Conservation (phyloP, 2,113 vertebrate genomes). For the Heterotis niloticus region DNA sequence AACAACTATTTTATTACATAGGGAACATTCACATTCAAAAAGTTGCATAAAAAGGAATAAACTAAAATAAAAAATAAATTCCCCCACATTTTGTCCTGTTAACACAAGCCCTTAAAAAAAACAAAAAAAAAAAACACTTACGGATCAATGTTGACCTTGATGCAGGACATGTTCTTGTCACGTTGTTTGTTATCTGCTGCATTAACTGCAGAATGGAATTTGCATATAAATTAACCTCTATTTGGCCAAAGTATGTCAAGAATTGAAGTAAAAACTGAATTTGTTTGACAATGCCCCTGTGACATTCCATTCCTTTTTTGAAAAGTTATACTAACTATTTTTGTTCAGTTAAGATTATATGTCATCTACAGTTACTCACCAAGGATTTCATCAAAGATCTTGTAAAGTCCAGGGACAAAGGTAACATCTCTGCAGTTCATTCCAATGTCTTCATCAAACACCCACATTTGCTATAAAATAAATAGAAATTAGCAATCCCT, state of each 20-base stretch:
- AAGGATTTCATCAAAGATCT: constrained; percentile 98
- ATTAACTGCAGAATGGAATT: constrained; percentile 70
- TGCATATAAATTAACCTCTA: background rate
- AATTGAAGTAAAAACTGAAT: background rate
- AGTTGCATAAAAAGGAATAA: too few relatives aligned
- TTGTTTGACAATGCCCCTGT: background rate
- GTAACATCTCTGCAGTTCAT: constrained; percentile 87
- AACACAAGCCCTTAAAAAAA: background rate
- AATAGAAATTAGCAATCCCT: background rate
- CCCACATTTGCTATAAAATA: constrained; percentile 88
- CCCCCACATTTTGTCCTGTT: too few relatives aligned
- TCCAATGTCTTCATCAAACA: constrained; percentile 81
- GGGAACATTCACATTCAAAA: too few relatives aligned
- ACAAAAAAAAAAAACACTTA: constrained; percentile 69
- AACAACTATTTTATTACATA: too few relatives aligned
- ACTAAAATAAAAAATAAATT: too few relatives aligned
- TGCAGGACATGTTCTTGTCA: constrained; percentile 87
- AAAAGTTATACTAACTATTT: background rate
- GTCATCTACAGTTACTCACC: constrained; percentile 68
- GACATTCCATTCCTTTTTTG: too few relatives aligned
- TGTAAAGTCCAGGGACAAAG: constrained; percentile 95
- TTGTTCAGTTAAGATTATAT: background rate
- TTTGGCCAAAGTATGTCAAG: background rate
- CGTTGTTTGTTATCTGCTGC: constrained; percentile 98
- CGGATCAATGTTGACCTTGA: constrained; percentile 88